Evolutionary conservation across 1,140 invertebrate genomes (phyloP), one percentile per base, ranked within the genome.

Genomic region (Neuroterus valhalla): DNA sequence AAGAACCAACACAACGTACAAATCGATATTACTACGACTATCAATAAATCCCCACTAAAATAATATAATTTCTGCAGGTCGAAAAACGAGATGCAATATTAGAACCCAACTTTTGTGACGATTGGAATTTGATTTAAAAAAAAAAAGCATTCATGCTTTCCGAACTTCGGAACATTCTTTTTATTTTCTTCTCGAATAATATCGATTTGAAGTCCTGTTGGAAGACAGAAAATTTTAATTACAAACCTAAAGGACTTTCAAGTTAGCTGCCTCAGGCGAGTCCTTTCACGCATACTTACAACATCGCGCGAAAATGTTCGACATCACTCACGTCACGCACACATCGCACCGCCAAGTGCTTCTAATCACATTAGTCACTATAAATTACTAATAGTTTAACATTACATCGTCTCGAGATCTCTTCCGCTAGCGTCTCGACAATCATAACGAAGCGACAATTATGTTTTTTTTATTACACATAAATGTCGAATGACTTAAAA

Each of bases 381-480:
- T 89, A 89, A 87, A 87, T 87, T 84, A 84, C 84, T 89, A 87
- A 84, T 85, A 89, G 80, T 85, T 80, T 84, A 86, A 81, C 85
- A 86, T 81, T 84, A 80, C 72, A 75, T 85, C 84, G 83, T 62
- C 82, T 83, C 81, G 83, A 84, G 80, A 82, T 86, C 76, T 84
- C 80, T 81, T 84, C 75, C 70, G 81, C 77, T 81, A 85, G 71
- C 74, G 75, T 80, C 76, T 82, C 76, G 72, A 77, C 74, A 71
- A 83, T 82, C 70, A 67, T 74, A 77, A 79, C 78, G 76, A 81
- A 62, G 75, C 79, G 78, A 80, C 77, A 80, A 68, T 71, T 75
- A 76, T 68, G 73, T 43, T 44, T 42, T 43, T 17, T 31, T 46
- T 48, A 55, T 50, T 50, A 70, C 15, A 81, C 73, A 70, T 70